Percentiles rank a stretch among this genome's conserved stretches.
Conservation (phyloP, 2,888 invertebrate genomes). For the Tenthredo distinguenda region DNA sequence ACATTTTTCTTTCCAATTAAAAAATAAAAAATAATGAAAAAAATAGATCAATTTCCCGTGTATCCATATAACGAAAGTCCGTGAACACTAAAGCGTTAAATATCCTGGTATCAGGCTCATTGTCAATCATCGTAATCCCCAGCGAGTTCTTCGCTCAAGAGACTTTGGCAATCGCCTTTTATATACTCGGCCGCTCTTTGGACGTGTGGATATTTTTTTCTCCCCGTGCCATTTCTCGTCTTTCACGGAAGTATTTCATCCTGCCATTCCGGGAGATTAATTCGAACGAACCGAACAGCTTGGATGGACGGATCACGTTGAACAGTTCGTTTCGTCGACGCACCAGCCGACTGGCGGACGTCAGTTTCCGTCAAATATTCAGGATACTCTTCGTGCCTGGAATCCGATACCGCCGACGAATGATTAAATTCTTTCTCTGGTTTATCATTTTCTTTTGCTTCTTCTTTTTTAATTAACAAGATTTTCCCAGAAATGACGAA, state of each 20-base stretch:
- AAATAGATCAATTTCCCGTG: neutral
- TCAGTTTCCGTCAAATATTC: conserved; percentile 47
- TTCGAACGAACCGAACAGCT: conserved; percentile 12
- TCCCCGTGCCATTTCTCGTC: conserved; percentile 23
- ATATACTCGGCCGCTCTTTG: neutral
- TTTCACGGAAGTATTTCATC: conserved; percentile 43
- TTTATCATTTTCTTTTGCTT: neutral
- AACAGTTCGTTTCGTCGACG: neutral
- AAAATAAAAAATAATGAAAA: neutral
- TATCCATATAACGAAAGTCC: neutral
- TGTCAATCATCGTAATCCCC: neutral
- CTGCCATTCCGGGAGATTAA: conserved; percentile 46
- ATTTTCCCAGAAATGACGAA: neutral
- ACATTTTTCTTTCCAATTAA: neutral
- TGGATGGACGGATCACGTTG: conserved; percentile 25
- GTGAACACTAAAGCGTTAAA: too few relatives aligned
- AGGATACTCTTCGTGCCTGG: conserved; percentile 41
- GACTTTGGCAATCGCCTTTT: conserved; percentile 11
- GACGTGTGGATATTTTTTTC: conserved; percentile 30
- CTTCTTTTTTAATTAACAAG: neutral
- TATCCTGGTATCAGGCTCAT: too few relatives aligned
- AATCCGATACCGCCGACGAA: conserved; percentile 37
- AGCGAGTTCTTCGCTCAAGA: neutral
- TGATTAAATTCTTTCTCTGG: conserved; percentile 27
- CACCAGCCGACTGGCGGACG: neutral